These are phyloP conservation scores for Myotis daubentonii DNA, from an alignment of 2,797 vertebrate genomes.

Conservation along the genomic window DNA sequence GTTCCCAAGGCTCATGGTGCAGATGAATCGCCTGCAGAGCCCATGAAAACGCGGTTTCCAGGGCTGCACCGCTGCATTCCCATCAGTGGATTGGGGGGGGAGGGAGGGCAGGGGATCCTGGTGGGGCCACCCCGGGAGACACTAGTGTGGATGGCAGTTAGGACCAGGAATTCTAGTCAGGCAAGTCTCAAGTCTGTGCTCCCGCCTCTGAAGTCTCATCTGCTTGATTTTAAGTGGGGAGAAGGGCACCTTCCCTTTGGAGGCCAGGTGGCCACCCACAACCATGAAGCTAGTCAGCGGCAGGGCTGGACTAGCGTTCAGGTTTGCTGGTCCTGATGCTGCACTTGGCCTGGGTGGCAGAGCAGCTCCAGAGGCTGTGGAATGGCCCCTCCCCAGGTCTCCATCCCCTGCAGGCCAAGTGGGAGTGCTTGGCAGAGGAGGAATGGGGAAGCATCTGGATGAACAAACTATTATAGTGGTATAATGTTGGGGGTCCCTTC, in stretches of 20 bases:
- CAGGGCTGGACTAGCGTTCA: not conserved
- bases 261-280: not conserved
- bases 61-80: not conserved
- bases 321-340: not conserved
- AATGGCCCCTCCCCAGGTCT: not conserved
- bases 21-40: not conserved
- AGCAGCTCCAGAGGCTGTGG: not conserved
- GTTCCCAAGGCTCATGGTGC: not conserved
- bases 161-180: not conserved
- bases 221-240: not conserved
- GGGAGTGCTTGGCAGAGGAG: not conserved
- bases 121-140: not conserved
- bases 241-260: not conserved
- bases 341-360: not conserved
- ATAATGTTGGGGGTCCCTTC: not conserved
- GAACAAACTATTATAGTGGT: not conserved
- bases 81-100: not conserved
- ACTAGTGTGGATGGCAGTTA: not conserved
- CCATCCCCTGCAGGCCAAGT: not conserved
- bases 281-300: not conserved
- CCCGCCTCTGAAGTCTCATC: not conserved
- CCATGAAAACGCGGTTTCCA: not conserved
- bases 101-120: not conserved
- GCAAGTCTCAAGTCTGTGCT: not conserved
- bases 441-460: not conserved